Evolutionary conservation across 2,113 vertebrate genomes (phyloP).

Genomic region (Empidonax alnorum): DNA sequence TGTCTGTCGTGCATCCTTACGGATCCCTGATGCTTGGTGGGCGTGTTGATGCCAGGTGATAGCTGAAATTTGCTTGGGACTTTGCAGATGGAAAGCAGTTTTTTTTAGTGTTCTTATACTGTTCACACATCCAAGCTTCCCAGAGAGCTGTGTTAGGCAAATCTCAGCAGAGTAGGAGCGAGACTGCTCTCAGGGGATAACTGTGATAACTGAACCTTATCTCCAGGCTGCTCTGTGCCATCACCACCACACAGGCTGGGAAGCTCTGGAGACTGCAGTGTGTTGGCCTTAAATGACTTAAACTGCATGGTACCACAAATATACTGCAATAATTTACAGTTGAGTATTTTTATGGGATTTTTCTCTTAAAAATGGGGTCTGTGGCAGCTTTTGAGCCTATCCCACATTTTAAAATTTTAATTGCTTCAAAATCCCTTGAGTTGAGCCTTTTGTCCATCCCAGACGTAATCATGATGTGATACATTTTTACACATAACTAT

Average conservation of each 20-base stretch:
- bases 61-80: not conserved
- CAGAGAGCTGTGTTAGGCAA: fast-evolving
- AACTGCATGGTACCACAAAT: not conserved
- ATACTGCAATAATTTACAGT: not conserved
- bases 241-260: not conserved
- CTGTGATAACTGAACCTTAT: not conserved
- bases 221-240: not conserved
- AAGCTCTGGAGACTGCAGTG: not conserved
- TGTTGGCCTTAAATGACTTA: not conserved
- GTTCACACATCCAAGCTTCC: not conserved
- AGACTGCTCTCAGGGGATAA: not conserved
- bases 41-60: fast-evolving
- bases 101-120: not conserved
- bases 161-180: not conserved
- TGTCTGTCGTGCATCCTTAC: not conserved
- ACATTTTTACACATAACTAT: not conserved
- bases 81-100: not conserved
- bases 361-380: not conserved
- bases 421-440: not conserved
- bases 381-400: not conserved
- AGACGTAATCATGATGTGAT: not conserved
- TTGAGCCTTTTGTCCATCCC: not conserved
- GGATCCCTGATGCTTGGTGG: not conserved
- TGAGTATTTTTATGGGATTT: not conserved
- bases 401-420: not conserved